Percentiles rank a stretch among this genome's conserved stretches.
Conservation (phyloP, 2,797 vertebrate species). For the Nannoperca obscura region DNA sequence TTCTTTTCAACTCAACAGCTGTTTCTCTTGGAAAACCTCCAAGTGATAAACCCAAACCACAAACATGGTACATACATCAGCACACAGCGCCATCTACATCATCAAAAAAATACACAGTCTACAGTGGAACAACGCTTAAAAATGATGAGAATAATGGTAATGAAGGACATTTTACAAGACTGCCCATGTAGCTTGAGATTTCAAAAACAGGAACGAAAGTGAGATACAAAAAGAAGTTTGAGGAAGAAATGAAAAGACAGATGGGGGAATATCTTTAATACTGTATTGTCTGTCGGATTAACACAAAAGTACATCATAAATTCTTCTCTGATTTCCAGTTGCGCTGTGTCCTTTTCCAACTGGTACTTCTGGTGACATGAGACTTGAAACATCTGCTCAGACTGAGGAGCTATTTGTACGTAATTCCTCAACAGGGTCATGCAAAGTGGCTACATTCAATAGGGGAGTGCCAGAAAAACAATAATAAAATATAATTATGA, state of each 20-base stretch:
- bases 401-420: slow-evolving; percentile 19
- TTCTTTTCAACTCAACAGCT: slow-evolving; percentile 74
- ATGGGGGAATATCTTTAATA: slow-evolving; percentile 61
- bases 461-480: slow-evolving; percentile 68
- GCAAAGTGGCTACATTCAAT: slow-evolving; percentile 70
- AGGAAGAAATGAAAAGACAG: slow-evolving; percentile 37
- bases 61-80: slow-evolving; percentile 79
- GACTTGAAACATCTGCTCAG: slow-evolving; percentile 31
- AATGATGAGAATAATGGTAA: slow-evolving; percentile 52
- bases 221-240: slow-evolving; percentile 36
- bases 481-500: slow-evolving; percentile 84
- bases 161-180: slow-evolving; percentile 61
- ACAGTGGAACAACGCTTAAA: slow-evolving; percentile 72
- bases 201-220: slow-evolving; percentile 36
- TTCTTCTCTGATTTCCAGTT: slow-evolving; percentile 57
- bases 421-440: slow-evolving; percentile 51
- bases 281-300: slow-evolving; percentile 63
- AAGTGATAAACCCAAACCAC: slow-evolving; percentile 80
- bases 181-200: slow-evolving; percentile 45
- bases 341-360: slow-evolving; percentile 48
- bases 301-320: slow-evolving; percentile 44
- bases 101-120: slow-evolving; percentile 73
- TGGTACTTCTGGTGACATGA: slow-evolving; percentile 34
- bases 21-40: slow-evolving; percentile 75
- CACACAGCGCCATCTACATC: slow-evolving; percentile 78